Percentiles rank a stretch among this genome's conserved stretches.
phyloP scores from a whole-genome alignment of 2,888 invertebrate genomes.

The Patella depressa region DNA sequence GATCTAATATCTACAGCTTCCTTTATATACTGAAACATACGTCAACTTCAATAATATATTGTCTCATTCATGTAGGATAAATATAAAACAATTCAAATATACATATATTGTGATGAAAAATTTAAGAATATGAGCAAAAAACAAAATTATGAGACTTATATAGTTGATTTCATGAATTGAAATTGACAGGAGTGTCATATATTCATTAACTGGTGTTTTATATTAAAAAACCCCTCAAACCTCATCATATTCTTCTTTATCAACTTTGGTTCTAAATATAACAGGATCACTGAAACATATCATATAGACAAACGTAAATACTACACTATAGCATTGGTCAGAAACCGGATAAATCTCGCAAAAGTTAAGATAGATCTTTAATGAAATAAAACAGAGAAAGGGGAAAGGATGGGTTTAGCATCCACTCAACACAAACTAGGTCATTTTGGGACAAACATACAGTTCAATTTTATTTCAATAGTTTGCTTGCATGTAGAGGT shows the following conservation, averaged over 20 bases:
- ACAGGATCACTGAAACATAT: conserved; percentile 60
- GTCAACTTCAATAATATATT: too few relatives aligned
- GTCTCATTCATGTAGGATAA: background rate
- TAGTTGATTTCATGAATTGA: too few relatives aligned
- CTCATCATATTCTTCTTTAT: conserved; percentile 60
- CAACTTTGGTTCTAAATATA: conserved; percentile 52
- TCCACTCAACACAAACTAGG: too few relatives aligned
- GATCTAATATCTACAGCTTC: conserved; percentile 66
- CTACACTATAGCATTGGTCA: background rate
- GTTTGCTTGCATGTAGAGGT: too few relatives aligned
- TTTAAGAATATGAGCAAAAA: too few relatives aligned
- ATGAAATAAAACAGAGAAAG: background rate
- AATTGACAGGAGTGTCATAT: too few relatives aligned
- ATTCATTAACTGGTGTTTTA: too few relatives aligned
- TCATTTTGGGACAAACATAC: too few relatives aligned
- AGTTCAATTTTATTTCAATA: too few relatives aligned
- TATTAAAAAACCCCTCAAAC: conserved; percentile 27
- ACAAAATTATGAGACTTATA: background rate
- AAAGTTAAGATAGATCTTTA: background rate
- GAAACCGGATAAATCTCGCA: background rate
- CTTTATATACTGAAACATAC: conserved; percentile 58
- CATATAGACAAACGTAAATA: background rate
- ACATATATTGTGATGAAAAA: too few relatives aligned
- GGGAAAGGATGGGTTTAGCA: too few relatives aligned
- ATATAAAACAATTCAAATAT: background rate